Conservation (phyloP, 2,797 vertebrate species). For the Premnoplex brunnescens region DNA sequence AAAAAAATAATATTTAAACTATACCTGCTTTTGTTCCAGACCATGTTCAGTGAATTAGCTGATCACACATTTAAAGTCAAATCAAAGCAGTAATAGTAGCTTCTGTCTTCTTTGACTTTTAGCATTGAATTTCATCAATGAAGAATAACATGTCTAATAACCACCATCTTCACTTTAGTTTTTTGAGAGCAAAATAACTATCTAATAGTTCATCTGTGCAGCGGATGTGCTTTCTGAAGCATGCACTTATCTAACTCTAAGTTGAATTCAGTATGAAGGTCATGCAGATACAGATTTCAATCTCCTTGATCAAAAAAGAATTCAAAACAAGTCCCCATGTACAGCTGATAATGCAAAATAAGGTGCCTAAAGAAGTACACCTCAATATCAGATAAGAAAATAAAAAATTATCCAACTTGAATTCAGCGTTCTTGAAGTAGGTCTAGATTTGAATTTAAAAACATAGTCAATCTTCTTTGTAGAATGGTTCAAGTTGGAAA, state of each 20-base stretch:
- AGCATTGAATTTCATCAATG: not conserved
- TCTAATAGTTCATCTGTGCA: not conserved
- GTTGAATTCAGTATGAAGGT: not conserved
- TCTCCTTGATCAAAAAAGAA: not conserved
- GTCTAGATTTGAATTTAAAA: not conserved
- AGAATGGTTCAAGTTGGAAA: not conserved
- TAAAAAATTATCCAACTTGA: not conserved
- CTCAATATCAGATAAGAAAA: not conserved
- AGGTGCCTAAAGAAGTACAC: not conserved
- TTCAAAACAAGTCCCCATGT: not conserved
- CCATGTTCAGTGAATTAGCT: not conserved
- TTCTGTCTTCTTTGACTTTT: not conserved
- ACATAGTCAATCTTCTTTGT: not conserved
- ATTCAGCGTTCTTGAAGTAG: not conserved
- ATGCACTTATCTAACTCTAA: not conserved
- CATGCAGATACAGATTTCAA: not conserved
- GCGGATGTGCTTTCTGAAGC: not conserved
- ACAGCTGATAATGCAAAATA: not conserved
- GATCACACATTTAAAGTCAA: not conserved
- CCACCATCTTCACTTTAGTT: not conserved
- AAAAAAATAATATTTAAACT: not conserved
- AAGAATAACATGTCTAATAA: not conserved
- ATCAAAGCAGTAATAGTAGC: not conserved
- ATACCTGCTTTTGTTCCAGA: not conserved
- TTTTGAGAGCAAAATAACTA: not conserved